These are phyloP conservation scores for Microtus ochrogaster DNA, from an alignment of 2,113 vertebrate species.

Conservation along the genomic window DNA sequence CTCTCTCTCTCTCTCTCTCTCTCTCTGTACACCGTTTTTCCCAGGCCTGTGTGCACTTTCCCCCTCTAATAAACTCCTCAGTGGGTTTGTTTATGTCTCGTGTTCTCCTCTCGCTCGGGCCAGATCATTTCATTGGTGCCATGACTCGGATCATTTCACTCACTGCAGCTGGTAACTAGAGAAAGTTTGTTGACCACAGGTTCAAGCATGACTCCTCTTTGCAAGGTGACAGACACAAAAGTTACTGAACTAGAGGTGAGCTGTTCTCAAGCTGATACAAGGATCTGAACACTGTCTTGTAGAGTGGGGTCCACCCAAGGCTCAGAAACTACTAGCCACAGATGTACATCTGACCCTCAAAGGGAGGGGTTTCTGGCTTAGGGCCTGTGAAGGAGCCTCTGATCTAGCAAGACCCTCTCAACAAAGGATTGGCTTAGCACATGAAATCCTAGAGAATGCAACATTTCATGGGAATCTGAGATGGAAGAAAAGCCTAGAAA, in stretches of 20 bases:
- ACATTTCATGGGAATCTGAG: slow-evolving; percentile 60
- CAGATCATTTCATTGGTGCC: too few species aligned
- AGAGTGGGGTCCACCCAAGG: background rate
- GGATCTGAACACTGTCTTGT: background rate
- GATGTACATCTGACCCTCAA: background rate
- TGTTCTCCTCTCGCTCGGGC: too few species aligned
- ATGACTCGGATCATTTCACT: background rate
- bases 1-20: too few species aligned
- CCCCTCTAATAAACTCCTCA: too few species aligned
- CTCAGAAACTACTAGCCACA: background rate
- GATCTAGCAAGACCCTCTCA: background rate
- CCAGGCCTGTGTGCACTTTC: too few species aligned
- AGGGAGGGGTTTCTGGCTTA: background rate
- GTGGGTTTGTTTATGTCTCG: too few species aligned
- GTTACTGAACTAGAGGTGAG: background rate
- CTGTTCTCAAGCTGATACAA: background rate
- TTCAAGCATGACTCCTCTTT: background rate
- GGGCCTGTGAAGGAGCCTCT: background rate
- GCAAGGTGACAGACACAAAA: background rate
- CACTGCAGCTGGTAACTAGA: background rate
- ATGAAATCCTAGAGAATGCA: slow-evolving; percentile 58
- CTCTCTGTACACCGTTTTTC: too few species aligned
- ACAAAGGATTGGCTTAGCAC: background rate
- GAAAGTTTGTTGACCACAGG: background rate
- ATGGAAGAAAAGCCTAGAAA: slow-evolving; percentile 57